Evolutionary conservation across 2,888 invertebrate genomes (phyloP), one percentile per base, ranked within the genome.

Genomic region (Papilio elwesi): DNA sequence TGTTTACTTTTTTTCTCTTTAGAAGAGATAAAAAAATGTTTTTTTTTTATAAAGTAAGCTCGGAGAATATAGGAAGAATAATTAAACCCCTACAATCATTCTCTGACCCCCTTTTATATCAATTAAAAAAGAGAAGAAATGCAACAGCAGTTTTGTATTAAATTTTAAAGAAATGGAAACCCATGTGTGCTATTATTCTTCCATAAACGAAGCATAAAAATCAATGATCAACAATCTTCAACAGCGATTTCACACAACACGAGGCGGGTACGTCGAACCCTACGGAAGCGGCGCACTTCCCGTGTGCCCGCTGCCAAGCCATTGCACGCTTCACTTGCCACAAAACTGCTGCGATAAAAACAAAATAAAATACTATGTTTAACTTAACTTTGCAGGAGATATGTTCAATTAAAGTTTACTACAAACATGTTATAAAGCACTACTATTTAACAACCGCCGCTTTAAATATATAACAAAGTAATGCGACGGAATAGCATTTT

Each of bases 211-310:
- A 53, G 47, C 43, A 63, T 63, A 63, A 70, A 64, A 53, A 70
- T 69, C 68, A 62, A 69, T 70, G 70, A 64, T 52, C 11, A 52
- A 63, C 63, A 16, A 10, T 64, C 38, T 63, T 52, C 53, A 62
- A 62, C 59, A 63, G 36, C 52, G n/a, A 51, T 70, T 70, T 47
- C 63, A 63, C 63, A 53, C 43, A 63, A 63, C 63, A 26, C 26
- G 9, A 47, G 43, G 48, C n/a, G 43, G 47, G 53, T 52, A 16
- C 51, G 16, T 36, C 15, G 52, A 47, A 63, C 63, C 63, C 70
- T 64, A 53, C 53, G 63, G 70, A 64, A 70, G 16, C 52, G 6
- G 16, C 53, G 53, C 62, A 53, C 62, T 70, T 70, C 70, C 70
- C 48, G 70, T 70, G 53, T 52, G 12, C 36, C 26, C 63, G 43